Base-by-base conservation (phyloP, 2,113 vertebrate species). In the Sceloporus tristichus region DNA sequence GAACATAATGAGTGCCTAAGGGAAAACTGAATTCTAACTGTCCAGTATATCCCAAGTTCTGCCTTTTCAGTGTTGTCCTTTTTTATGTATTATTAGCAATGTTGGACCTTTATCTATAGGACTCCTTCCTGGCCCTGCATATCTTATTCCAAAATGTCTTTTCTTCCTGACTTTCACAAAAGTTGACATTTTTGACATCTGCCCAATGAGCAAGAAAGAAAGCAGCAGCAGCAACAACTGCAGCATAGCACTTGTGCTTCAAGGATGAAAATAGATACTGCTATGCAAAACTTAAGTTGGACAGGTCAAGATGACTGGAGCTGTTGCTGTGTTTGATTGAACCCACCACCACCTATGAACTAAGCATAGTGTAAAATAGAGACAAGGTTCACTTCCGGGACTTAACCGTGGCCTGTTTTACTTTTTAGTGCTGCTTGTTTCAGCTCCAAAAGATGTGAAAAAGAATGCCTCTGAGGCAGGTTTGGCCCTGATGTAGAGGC, bases 181-280 rank as follows among this genome's bases (percentile, higher is more conserved):
- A 54, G 68, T 27, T 81, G 68, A 42, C 78, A 87, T 59, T 74
- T 87, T 59, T 87, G 85, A 81, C 78, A 81, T 73, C 54, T 81
- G 68, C 34, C 78, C 85, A 73, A 40, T 21, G 34, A 73, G 86
- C 65, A 56, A 48, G 11, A 7, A 91, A 5, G 5, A 42, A 40
- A 74, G 79, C 25, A 76, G 40, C 78, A 56, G 48, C 48, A 48
- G 48, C 48, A 48, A 7, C 48, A 48, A 78, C 18, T 18, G 85
- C 65, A 86, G 84, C 0, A 34, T 88, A 9, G 38, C 85, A 9
- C 42, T 87, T 87, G 66, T 21, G 48, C 66, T 87, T 73, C 34
- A 71, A 73, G 38, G 78, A 79, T 79, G 79, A n/a, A 77, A 86
- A 86, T 62, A 86, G 70, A 71, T 86, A 86, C 42, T 70, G 65